phyloP scores from a whole-genome alignment of 2,113 vertebrate species.

The Anseranas semipalmata region DNA sequence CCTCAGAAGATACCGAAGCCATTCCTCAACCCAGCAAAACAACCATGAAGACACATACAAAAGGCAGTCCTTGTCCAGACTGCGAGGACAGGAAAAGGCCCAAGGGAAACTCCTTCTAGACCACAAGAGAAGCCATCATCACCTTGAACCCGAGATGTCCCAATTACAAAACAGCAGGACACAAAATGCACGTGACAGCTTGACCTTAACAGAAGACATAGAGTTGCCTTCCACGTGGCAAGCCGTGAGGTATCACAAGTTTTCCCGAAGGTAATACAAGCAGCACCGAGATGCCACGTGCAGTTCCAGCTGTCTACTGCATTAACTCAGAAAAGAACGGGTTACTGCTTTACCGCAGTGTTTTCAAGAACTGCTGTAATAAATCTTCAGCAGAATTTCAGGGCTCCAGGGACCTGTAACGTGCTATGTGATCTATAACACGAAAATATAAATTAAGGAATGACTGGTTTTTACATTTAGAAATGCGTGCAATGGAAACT shows the following conservation, averaged over 20 bases:
- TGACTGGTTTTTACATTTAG: not conserved
- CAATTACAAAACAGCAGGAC: not conserved
- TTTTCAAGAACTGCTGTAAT: not conserved
- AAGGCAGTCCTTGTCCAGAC: not conserved
- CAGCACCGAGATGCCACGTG: accelerated
- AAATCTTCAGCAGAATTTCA: constrained; percentile 1
- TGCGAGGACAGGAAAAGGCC: not conserved
- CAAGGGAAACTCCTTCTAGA: not conserved
- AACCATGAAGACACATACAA: not conserved
- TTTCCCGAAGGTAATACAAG: not conserved
- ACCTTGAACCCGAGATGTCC: not conserved
- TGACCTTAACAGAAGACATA: not conserved
- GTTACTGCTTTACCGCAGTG: not conserved
- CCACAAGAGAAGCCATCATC: not conserved
- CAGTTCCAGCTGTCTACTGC: not conserved
- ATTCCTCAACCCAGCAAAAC: not conserved
- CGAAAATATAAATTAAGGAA: constrained; percentile 22
- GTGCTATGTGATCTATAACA: not conserved
- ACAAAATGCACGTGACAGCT: not conserved
- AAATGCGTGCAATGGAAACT: not conserved
- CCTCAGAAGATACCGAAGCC: not conserved
- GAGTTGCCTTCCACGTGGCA: accelerated
- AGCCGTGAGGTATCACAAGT: not conserved
- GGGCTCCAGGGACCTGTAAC: not conserved
- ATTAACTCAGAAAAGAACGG: not conserved